Evolutionary conservation across 2,113 vertebrate genomes (phyloP), one percentile per base, ranked within the genome.

Genomic region (Anguilla japonica): DNA sequence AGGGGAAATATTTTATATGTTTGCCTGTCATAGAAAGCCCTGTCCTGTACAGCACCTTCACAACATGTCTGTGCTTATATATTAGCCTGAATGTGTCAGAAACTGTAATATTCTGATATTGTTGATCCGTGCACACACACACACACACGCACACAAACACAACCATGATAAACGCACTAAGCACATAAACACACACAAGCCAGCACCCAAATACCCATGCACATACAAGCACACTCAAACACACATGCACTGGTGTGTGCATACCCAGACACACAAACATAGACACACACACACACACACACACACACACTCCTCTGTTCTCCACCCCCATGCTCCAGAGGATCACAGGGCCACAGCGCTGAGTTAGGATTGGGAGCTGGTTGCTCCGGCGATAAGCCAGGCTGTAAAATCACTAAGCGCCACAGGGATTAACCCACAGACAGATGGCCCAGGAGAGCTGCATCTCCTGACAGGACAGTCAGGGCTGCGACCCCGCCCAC

Each of bases 381-480:
- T 95, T 95, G 93, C 95, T 93, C 93, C 83, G 92, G 94, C 83
- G 91, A 95, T 95, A 96, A 96, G 90, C 93, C 94, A 94, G 93
- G 91, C 93, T 90, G 93, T 95, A 96, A 96, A 94, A 94, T 95
- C 93, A 91, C 93, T 95, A 94, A 95, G 92, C 93, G 90, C 93
- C 94, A 91, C 89, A 90, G 94, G 95, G 94, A 95, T 96, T 96
- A 96, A 93, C 93, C 93, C 94, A 92, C 79, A 80, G 92, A 96
- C 95, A 96, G 95, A 96, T 96, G 95, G 95, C 92, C 84, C 83
- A 89, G 88, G 92, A 88, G 92, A 79, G 89, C 91, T 41, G 93
- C 93, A 95, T 93, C 95, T 96, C 94, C 95, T 94, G 87, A 93
- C 92, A 93, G 86, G 86, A 60, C 90, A 63, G 88, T 86, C 85